These are phyloP conservation scores for Chromis chromis DNA, from an alignment of 2,797 vertebrate genomes.

Conservation along the genomic window DNA sequence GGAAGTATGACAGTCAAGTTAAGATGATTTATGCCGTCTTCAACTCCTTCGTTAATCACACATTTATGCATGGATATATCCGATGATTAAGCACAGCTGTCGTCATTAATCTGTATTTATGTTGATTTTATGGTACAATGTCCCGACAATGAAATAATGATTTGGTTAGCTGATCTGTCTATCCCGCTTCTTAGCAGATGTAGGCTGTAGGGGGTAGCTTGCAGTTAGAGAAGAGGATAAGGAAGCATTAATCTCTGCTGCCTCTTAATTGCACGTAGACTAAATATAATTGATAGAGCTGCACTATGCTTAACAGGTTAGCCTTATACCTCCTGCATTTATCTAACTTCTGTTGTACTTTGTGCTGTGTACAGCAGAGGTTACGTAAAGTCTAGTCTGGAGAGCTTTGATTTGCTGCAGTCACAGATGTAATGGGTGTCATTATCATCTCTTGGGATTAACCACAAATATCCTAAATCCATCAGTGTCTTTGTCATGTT, in stretches of 20 bases:
- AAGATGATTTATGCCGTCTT: not conserved
- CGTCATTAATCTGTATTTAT: not conserved
- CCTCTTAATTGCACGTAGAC: not conserved
- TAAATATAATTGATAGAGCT: conserved; percentile 6
- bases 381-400: conserved; percentile 2
- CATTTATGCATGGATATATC: not conserved
- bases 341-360: conserved; percentile 5
- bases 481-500: conserved; percentile 36
- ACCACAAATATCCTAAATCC: conserved; percentile 27
- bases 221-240: not conserved
- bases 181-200: not conserved
- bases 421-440: not conserved
- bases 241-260: not conserved
- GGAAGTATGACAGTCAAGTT: not conserved
- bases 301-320: not conserved
- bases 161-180: not conserved
- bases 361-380: not conserved
- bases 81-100: not conserved
- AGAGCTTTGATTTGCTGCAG: not conserved
- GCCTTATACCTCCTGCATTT: not conserved
- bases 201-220: not conserved
- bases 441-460: conserved; percentile 8
- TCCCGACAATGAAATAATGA: not conserved
- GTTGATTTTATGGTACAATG: not conserved
- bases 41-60: not conserved